phyloP scores from a whole-genome alignment of 1,140 invertebrate genomes.

The Drosophila sproati region DNA sequence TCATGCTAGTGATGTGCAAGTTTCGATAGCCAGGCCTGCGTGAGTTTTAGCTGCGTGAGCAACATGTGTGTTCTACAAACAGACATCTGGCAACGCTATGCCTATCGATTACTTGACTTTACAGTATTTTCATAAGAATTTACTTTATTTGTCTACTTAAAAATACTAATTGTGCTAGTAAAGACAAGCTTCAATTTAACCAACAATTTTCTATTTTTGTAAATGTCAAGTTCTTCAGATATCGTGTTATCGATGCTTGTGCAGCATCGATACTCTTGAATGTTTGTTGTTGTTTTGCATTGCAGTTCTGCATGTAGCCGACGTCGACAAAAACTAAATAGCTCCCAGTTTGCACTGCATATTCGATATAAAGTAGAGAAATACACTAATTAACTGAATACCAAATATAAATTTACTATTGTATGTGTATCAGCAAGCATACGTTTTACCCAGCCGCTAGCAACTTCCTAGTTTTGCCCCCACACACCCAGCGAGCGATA shows the following conservation, averaged over 20 bases:
- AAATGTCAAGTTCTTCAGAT: too few species aligned
- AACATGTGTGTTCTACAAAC: constrained; percentile 1
- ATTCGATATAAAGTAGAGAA: not conserved
- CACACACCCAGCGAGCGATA: constrained; percentile 2
- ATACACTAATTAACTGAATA: not conserved
- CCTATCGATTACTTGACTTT: not conserved
- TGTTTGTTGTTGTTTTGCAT: constrained; percentile 26
- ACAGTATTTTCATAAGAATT: not conserved
- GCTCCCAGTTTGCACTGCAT: not conserved
- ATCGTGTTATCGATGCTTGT: constrained; percentile 22
- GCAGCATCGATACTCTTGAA: constrained; percentile 24
- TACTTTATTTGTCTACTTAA: too few species aligned
- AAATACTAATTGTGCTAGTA: too few species aligned
- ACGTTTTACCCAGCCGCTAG: not conserved
- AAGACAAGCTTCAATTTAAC: not conserved
- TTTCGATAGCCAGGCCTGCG: constrained; percentile 35
- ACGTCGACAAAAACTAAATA: constrained; percentile 32
- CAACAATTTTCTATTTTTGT: too few species aligned
- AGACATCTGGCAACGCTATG: constrained; percentile 9
- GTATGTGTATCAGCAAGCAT: not conserved
- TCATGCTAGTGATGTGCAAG: constrained; percentile 40
- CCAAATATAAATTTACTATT: not conserved
- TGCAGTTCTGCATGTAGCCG: constrained; percentile 22
- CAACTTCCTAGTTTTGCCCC: constrained; percentile 46
- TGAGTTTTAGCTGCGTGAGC: not conserved